Evolutionary conservation across 2,888 invertebrate species (phyloP).

Genomic region (Charanyca ferruginea): DNA sequence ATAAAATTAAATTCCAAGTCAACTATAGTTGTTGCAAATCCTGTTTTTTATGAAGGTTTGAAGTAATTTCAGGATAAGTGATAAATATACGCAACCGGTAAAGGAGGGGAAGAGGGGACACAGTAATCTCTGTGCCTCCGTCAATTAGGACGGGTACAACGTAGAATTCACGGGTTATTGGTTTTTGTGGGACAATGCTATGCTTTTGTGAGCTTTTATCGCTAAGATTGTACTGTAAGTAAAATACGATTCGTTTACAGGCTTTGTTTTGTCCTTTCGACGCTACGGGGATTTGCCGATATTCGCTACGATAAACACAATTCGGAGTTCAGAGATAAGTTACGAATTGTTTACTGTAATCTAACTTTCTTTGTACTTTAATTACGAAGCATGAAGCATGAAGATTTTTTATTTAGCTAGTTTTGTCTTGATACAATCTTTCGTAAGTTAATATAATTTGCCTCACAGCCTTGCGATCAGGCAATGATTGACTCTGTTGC

Average conservation of each 20-base stretch:
- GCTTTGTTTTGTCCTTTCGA: slow-evolving; percentile 50
- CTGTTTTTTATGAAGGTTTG: slow-evolving; percentile 44
- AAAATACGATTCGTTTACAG: slow-evolving; percentile 52
- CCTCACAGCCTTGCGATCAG: too few species aligned
- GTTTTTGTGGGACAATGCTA: slow-evolving; percentile 63
- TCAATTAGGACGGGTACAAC: slow-evolving; percentile 64
- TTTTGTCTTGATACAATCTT: slow-evolving; percentile 4
- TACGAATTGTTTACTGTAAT: slow-evolving; percentile 30
- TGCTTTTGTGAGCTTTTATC: slow-evolving; percentile 58
- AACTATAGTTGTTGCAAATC: slow-evolving; percentile 27
- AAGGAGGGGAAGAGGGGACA: slow-evolving; percentile 35
- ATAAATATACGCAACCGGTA: slow-evolving; percentile 48
- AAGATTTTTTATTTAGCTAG: slow-evolving; percentile 15
- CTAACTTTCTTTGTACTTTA: slow-evolving; percentile 4
- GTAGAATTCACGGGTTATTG: slow-evolving; percentile 67
- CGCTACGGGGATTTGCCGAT: slow-evolving; percentile 34
- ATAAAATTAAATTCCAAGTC: slow-evolving; percentile 30
- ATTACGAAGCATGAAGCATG: slow-evolving; percentile 24
- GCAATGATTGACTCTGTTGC: neutral
- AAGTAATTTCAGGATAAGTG: slow-evolving; percentile 46
- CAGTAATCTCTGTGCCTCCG: slow-evolving; percentile 63
- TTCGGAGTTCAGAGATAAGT: slow-evolving; percentile 42
- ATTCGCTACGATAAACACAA: slow-evolving; percentile 38
- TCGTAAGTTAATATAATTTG: slow-evolving; percentile 11
- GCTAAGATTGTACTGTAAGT: slow-evolving; percentile 55